Conservation (phyloP, 37 sponge, comb jelly and placozoan genomes). For the Ephydatia muelleri region DNA sequence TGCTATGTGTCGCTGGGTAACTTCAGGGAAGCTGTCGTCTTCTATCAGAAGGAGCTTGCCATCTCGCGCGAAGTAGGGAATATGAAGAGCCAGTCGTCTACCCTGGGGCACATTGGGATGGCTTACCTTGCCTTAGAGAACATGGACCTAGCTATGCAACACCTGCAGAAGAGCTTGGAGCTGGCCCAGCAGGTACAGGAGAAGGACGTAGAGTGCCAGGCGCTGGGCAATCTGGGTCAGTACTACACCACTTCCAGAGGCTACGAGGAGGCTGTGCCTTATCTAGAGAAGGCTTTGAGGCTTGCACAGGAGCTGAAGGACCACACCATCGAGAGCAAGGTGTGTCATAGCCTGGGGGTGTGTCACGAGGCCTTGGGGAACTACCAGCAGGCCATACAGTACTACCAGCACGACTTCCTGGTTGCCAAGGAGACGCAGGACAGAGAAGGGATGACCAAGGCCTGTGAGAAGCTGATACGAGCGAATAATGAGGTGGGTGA, state of each 20-base stretch:
- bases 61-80: constrained; percentile 64
- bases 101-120: constrained; percentile 85
- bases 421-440: constrained; percentile 85
- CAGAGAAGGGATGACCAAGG: constrained; percentile 82
- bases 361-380: constrained; percentile 84
- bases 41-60: constrained; percentile 66
- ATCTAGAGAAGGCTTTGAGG: constrained; percentile 59
- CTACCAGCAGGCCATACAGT: constrained; percentile 82
- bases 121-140: constrained; percentile 83
- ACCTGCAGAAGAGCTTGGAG: constrained; percentile 64
- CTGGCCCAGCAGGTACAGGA: constrained; percentile 73
- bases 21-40: constrained; percentile 79
- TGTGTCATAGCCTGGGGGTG: constrained; percentile 81
- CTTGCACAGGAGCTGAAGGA: constrained; percentile 76
- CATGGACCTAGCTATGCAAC: constrained; percentile 59
- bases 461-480: constrained; percentile 77
- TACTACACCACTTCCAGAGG: constrained; percentile 63
- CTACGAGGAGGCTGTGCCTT: constrained; percentile 51
- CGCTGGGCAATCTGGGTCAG: constrained; percentile 82
- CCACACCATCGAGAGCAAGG: constrained; percentile 57
- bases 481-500: constrained; percentile 78
- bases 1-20: constrained; percentile 90
- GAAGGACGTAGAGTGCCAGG: constrained; percentile 61
- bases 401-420: constrained; percentile 80
- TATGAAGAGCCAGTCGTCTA: constrained; percentile 63